These are phyloP conservation scores for Lithophane socia DNA, from an alignment of 2,888 invertebrate species.

Conservation along the genomic window DNA sequence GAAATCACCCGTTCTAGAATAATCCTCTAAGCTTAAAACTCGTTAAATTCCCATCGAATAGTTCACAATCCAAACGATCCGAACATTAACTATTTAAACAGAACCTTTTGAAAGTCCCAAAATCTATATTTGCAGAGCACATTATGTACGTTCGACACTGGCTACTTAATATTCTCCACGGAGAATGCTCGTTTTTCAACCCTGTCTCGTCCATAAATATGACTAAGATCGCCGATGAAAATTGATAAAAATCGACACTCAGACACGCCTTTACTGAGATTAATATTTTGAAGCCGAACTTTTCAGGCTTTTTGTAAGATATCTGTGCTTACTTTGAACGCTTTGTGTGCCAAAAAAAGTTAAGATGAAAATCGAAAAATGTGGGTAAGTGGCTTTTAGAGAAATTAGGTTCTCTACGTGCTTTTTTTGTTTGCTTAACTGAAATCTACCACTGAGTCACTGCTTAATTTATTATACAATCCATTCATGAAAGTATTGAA, in stretches of 20 bases:
- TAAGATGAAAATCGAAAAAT: slow-evolving; percentile 36
- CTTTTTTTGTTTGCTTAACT: slow-evolving; percentile 27
- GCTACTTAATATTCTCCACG: slow-evolving; percentile 64
- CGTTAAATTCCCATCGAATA: slow-evolving; percentile 25
- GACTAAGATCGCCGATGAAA: slow-evolving; percentile 64
- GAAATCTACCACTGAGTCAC: neutral
- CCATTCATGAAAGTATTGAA: slow-evolving; percentile 7
- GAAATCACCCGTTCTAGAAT: slow-evolving; percentile 6
- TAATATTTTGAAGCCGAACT: slow-evolving; percentile 59
- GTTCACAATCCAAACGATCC: slow-evolving; percentile 17
- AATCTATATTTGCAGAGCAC: slow-evolving; percentile 56
- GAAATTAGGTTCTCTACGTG: slow-evolving; percentile 23
- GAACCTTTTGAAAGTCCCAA: slow-evolving; percentile 49
- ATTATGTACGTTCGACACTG: slow-evolving; percentile 41
- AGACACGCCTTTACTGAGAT: slow-evolving; percentile 59
- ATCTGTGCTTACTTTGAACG: slow-evolving; percentile 39
- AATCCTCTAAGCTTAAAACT: slow-evolving; percentile 33
- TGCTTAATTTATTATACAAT: neutral
- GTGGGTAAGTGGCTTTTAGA: slow-evolving; percentile 38
- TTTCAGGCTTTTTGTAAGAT: slow-evolving; percentile 38
- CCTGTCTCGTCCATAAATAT: slow-evolving; percentile 63
- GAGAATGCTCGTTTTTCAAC: slow-evolving; percentile 62
- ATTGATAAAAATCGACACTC: slow-evolving; percentile 69
- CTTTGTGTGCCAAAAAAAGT: slow-evolving; percentile 54
- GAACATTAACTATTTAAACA: slow-evolving; percentile 43